Evolutionary conservation across 2,113 vertebrate species (phyloP).

Genomic region (Hippocampus abdominalis): DNA sequence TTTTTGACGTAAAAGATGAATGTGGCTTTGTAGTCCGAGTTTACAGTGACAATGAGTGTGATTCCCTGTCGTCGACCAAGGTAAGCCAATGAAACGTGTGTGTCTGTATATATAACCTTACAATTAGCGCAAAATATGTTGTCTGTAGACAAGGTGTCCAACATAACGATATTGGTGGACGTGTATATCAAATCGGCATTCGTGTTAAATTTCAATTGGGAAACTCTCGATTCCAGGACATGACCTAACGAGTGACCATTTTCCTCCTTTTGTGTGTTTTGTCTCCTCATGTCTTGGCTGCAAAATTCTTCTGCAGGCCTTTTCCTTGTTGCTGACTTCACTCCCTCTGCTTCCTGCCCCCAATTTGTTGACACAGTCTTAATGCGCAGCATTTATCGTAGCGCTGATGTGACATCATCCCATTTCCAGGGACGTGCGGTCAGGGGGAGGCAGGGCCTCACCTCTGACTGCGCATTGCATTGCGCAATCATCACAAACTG

Average conservation of each 20-base stretch:
- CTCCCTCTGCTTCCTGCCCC: not conserved
- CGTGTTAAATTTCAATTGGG: not conserved
- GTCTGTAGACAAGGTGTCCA: not conserved
- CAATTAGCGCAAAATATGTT: not conserved
- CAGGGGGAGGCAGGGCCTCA: no score
- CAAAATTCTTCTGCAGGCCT: slow-evolving; percentile 1
- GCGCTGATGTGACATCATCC: slow-evolving; percentile 48
- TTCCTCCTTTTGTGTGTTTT: not conserved
- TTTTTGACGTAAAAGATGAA: slow-evolving; percentile 15
- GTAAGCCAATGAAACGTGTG: slow-evolving; percentile 37
- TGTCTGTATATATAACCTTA: not conserved
- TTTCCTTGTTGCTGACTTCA: not conserved
- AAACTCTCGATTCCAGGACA: not conserved
- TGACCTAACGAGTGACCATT: not conserved
- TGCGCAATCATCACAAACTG: no score
- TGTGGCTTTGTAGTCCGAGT: slow-evolving; percentile 1
- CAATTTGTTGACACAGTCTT: slow-evolving; percentile 44
- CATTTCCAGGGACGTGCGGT: no score
- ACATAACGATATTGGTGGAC: not conserved
- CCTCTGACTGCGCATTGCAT: no score
- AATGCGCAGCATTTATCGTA: slow-evolving; percentile 44
- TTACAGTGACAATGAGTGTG: slow-evolving; percentile 46
- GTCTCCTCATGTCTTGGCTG: slow-evolving; percentile 4
- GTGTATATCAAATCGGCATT: no score
- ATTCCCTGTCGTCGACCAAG: slow-evolving; percentile 43